phyloP scores from a whole-genome alignment of 2,797 vertebrate genomes.

The Siniperca scherzeri region DNA sequence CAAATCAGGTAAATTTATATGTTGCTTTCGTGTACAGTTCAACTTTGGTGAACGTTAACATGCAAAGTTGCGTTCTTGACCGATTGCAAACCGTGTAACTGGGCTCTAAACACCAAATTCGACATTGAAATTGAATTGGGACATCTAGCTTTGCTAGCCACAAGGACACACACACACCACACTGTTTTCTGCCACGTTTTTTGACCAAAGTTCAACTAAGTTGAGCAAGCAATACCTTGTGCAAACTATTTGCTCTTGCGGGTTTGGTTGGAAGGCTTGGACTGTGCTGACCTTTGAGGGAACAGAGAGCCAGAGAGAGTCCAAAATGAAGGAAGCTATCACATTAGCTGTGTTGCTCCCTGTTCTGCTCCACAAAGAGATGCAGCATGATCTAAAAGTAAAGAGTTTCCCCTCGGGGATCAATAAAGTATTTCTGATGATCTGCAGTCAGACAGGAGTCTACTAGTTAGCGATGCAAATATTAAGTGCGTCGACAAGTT shows the following conservation, averaged over 20 bases:
- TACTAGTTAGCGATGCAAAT: background rate
- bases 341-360: background rate
- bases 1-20: no score
- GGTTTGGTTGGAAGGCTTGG: background rate
- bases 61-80: background rate
- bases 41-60: no score
- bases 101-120: background rate
- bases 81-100: background rate
- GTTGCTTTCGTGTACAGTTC: no score
- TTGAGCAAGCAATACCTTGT: background rate
- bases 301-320: background rate
- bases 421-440: no score
- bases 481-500: background rate
- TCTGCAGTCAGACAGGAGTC: slow-evolving; percentile 1
- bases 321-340: background rate
- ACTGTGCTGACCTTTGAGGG: background rate
- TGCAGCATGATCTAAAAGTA: background rate
- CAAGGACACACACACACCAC: background rate
- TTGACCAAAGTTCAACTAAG: background rate
- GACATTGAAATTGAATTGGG: no score
- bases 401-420: no score
- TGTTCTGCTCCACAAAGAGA: background rate
- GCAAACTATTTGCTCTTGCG: background rate
- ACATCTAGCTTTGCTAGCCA: no score
- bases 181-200: background rate